Evolutionary conservation across 1,140 invertebrate species (phyloP).

Genomic region (Seison nebaliae): DNA sequence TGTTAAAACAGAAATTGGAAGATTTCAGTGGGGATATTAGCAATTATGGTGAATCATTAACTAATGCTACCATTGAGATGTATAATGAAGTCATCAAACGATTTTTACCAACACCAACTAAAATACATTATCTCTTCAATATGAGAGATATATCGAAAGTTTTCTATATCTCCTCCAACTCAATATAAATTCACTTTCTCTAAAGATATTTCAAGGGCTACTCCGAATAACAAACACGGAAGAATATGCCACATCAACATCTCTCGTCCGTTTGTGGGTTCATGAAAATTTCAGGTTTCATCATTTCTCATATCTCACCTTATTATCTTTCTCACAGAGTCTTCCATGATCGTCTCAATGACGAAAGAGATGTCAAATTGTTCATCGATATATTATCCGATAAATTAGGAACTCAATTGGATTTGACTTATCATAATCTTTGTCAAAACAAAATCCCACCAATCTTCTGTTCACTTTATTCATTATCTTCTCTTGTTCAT

Average conservation of each 20-base stretch:
- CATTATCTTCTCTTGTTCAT: neutral
- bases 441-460: conserved; percentile 45
- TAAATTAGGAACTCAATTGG: conserved; percentile 44
- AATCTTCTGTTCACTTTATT: conserved; percentile 38
- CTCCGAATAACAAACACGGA: conserved; percentile 43
- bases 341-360: conserved; percentile 48
- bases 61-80: conserved; percentile 41
- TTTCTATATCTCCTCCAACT: neutral
- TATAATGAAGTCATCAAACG: conserved; percentile 41
- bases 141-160: conserved; percentile 54
- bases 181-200: conserved; percentile 4
- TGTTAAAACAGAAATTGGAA: conserved; percentile 47
- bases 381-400: conserved; percentile 42
- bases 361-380: conserved; percentile 46
- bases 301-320: neutral
- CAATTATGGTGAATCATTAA: conserved; percentile 33
- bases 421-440: conserved; percentile 46
- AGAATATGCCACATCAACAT: conserved; percentile 40
- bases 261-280: conserved; percentile 48
- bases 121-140: conserved; percentile 64
- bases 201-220: conserved; percentile 42
- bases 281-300: conserved; percentile 43
- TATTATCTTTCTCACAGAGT: conserved; percentile 31
- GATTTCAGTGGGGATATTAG: conserved; percentile 51
- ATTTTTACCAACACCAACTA: conserved; percentile 53